phyloP scores from a whole-genome alignment of 2,888 invertebrate species.

The Acleris sparsana region DNA sequence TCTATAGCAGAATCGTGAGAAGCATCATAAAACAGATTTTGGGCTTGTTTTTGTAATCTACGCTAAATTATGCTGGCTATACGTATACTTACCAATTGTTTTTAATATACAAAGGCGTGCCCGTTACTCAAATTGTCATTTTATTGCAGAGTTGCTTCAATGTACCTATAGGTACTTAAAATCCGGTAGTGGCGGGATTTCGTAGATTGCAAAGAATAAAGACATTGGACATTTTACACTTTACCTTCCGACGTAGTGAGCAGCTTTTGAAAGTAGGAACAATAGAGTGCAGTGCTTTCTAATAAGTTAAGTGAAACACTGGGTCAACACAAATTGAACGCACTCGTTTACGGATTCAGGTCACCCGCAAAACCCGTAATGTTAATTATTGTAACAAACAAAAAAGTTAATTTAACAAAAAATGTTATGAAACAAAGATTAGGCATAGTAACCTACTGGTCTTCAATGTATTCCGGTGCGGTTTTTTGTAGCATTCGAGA shows the following conservation, averaged over 20 bases:
- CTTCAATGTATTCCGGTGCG: constrained; percentile 4
- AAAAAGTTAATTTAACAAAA: constrained; percentile 9
- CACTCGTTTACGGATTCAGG: constrained; percentile 8
- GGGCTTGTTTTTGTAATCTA: constrained; percentile 10
- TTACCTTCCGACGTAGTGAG: background rate
- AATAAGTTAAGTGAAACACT: constrained; percentile 25
- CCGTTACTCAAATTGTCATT: no score
- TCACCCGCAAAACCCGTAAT: constrained; percentile 9
- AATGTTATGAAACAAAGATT: constrained; percentile 13
- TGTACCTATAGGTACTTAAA: no score
- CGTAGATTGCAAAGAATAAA: no score
- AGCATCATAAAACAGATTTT: constrained; percentile 8
- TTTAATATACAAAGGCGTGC: no score
- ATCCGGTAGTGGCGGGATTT: no score
- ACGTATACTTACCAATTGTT: no score
- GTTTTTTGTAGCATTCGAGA: constrained; percentile 8
- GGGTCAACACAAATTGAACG: constrained; percentile 15
- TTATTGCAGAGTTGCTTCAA: no score
- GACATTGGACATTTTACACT: background rate
- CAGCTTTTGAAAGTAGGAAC: constrained; percentile 31
- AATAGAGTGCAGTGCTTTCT: constrained; percentile 32
- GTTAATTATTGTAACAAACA: constrained; percentile 18
- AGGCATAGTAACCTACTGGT: constrained; percentile 21
- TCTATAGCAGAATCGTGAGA: constrained; percentile 9
- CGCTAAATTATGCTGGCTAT: no score